phyloP scores from a whole-genome alignment of 1,140 invertebrate species.

The Calycopis cecrops region DNA sequence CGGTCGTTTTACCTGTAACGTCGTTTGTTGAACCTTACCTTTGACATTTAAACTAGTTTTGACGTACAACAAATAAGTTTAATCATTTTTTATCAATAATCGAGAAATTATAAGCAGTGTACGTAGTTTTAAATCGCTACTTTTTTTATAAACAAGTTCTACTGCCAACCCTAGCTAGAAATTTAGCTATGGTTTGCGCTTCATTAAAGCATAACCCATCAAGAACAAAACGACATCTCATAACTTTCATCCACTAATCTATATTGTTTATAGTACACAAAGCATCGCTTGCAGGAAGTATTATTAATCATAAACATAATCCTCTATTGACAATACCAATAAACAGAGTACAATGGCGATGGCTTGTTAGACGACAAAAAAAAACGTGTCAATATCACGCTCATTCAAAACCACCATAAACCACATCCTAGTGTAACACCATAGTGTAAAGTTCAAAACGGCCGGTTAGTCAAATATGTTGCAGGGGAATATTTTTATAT shows the following conservation, averaged over 20 bases:
- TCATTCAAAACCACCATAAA: conserved; percentile 40
- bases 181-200: no score
- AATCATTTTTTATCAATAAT: no score
- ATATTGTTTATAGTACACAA: conserved; percentile 14
- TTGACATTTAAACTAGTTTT: no score
- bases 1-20: neutral
- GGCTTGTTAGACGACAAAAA: conserved; percentile 61
- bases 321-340: conserved; percentile 62
- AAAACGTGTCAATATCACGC: conserved; percentile 62
- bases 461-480: conserved; percentile 27
- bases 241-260: conserved; percentile 5
- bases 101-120: no score
- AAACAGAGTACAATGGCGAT: conserved; percentile 53
- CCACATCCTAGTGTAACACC: conserved; percentile 35
- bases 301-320: conserved; percentile 56
- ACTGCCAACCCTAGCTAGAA: no score
- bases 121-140: no score
- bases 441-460: conserved; percentile 19
- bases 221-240: no score
- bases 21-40: neutral
- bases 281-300: conserved; percentile 25
- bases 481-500: conserved; percentile 21
- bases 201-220: no score
- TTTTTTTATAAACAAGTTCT: no score
- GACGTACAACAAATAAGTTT: no score